Base-by-base conservation (phyloP, 2,888 invertebrate species). In the Drosophila algonquin region DNA sequence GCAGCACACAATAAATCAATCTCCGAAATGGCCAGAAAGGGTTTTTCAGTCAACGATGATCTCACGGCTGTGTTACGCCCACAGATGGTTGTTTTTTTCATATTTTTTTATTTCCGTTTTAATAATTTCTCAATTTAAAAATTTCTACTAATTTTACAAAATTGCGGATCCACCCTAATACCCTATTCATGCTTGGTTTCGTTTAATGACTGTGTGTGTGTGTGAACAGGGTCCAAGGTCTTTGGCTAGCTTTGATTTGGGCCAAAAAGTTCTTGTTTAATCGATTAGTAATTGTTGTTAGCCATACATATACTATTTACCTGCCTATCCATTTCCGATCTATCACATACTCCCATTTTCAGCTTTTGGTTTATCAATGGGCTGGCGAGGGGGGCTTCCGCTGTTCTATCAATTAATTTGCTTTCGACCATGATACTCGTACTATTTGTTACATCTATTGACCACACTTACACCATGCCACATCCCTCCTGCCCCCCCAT, bases 1-100 rank as follows among this genome's bases (percentile, higher is more conserved):
- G 40, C 77, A 60, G 69, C 58, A 54, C 54, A 27, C 48, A 44
- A 71, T 75, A 83, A 78, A 80, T 81, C 78, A 83, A 80, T 83
- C 65, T 67, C 27, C 57, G 56, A 16, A 54, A 74, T 56, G 63
- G 65, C 16, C 63, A 55, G 59, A 63, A 65, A 48, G 47, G 69
- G 51, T 63, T 48, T 58, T 45, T 59, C 32, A 45, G 9, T 47
- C 21, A 40, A 18, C 55, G 79, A 73, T 70, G 82, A 89, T 85
- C 88, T 89, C 84, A 87, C 75, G 73, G 65, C 47, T 52, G 58
- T 59, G 52, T 27, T n/a, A 67, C 77, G 75, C 81, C 81, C 75
- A 75, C 79, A 40, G 40, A 7, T 40, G 14, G 6, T 40, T 40
- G 12, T 5, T 47, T 55, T 18, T 61, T 52, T 40, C n/a, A 6